Evolutionary conservation across 2,113 vertebrate genomes (phyloP).

Genomic region (Dromiciops gliroides): DNA sequence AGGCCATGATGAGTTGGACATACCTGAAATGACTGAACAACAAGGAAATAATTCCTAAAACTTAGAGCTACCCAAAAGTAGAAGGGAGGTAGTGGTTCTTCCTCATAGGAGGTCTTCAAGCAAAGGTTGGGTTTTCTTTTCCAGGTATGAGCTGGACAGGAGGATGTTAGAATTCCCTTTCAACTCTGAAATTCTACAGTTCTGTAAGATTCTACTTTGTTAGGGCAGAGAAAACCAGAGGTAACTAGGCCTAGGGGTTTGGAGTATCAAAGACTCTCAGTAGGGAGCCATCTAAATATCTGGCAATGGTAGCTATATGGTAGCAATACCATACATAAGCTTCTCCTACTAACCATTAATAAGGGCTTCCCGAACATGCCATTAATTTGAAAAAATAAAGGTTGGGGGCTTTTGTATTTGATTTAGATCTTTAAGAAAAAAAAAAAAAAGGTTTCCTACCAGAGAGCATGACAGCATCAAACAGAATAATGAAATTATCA

Average conservation of each 20-base stretch:
- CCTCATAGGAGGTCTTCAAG: background rate
- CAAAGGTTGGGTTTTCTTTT: background rate
- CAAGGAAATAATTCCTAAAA: background rate
- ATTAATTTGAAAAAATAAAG: constrained; percentile 15
- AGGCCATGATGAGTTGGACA: background rate
- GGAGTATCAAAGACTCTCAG: background rate
- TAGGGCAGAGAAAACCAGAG: background rate
- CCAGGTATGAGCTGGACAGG: background rate
- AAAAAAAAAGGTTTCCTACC: background rate
- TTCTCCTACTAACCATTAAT: background rate
- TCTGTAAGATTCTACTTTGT: background rate
- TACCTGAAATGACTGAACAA: background rate
- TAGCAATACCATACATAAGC: no score
- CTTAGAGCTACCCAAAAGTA: background rate
- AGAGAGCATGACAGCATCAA: background rate
- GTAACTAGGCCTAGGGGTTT: background rate
- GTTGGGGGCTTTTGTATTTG: background rate
- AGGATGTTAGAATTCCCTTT: background rate
- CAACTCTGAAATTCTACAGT: background rate
- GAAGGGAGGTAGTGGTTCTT: background rate
- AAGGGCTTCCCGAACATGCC: background rate
- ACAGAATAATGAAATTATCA: background rate
- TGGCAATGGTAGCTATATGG: no score
- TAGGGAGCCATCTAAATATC: constrained; percentile 33
- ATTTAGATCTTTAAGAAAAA: background rate